Base-by-base conservation (phyloP, 2,113 vertebrate genomes). In the Camelus bactrianus region DNA sequence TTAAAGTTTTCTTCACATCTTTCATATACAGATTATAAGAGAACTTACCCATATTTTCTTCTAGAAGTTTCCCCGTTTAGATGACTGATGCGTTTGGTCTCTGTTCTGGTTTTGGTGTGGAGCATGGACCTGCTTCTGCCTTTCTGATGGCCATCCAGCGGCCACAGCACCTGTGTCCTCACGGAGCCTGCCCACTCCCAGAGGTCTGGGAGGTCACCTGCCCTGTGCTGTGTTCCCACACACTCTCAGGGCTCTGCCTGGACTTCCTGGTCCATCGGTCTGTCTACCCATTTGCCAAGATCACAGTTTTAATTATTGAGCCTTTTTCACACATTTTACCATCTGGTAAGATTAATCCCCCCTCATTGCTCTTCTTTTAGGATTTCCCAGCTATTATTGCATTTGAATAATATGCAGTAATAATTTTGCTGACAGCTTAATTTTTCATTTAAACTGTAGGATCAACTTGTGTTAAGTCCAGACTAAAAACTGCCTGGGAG, bases 371-470 rank as follows among this genome's bases (percentile, higher is more conserved):
- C 62, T 46, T 42, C 50, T 76, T 80, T 65, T 62, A 81, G 50
- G n/a, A 7, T 32, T 89, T 60, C 48, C 54, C 30, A 16, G 72
- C 58, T 38, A 5, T 52, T 28, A 75, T 11, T n/a, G 15, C 20
- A 11, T 52, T 56, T 35, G 76, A 79, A 24, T 79, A 56, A 79
- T 56, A 26, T 35, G 52, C 52, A 56, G 5, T 26, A 14, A 56
- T 79, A 79, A 56, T 16, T 56, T 35, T 8, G 13, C n/a, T 16
- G 32, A 56, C 35, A 22, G 56, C 62, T 48, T 69, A 28, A 42
- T 76, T 69, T 67, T 52, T 83, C 69, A 89, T 52, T 93, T 89
- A 30, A 69, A 54, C 52, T 70, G 82, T 76, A 93, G 38, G 77
- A 67, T 62, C 94, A 70, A 6, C 32, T 88, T 56, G n/a, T 32